Evolutionary conservation across 2,888 invertebrate genomes (phyloP), one percentile per base, ranked within the genome.

Genomic region (Chloromyia formosa): DNA sequence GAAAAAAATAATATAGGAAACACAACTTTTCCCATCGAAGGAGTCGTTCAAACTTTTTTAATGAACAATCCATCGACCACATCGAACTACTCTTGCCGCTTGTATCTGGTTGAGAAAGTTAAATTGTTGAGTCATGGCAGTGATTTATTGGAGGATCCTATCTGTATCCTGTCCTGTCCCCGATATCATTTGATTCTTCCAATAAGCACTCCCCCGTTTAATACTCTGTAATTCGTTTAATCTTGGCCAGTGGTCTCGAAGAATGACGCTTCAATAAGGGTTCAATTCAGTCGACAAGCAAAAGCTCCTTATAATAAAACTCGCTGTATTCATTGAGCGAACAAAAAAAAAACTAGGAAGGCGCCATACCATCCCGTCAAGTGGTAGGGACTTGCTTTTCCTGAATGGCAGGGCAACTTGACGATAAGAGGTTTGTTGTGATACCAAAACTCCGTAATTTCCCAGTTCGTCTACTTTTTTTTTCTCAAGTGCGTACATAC

Each of bases 141-240:
- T 76, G 76, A 76, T 76, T 76, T 76, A 76, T 76, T 72, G 72
- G 74, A 58, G 54, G 49, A 61, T 64, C 27, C 54, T 40, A 42
- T 72, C 27, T 18, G 5, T 22, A 12, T 61, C 40, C 54, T 58
- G 58, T 71, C 71, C 18, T 49, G 27, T 49, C 49, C 14, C 12
- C 35, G 58, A 18, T 22, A 20, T 58, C 71, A 58, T 58, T 71
- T 42, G 40, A 71, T 40, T 35, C 56, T 42, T 56, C 20, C 76
- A 72, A 64, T 76, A 72, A 76, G 72, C 72, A 73, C 72, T 45
- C 72, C 66, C 27, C 68, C 64, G 73, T 72, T 71, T 76, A 74
- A 72, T 76, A 68, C 76, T 71, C 66, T 53, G 71, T 72, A 72
- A 76, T 74, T 76, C 74, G 74, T 74, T 76, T 76, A 76, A 76